Evolutionary conservation across 2,888 invertebrate genomes (phyloP), one percentile per base, ranked within the genome.

Genomic region (Tryphoninae sp.): DNA sequence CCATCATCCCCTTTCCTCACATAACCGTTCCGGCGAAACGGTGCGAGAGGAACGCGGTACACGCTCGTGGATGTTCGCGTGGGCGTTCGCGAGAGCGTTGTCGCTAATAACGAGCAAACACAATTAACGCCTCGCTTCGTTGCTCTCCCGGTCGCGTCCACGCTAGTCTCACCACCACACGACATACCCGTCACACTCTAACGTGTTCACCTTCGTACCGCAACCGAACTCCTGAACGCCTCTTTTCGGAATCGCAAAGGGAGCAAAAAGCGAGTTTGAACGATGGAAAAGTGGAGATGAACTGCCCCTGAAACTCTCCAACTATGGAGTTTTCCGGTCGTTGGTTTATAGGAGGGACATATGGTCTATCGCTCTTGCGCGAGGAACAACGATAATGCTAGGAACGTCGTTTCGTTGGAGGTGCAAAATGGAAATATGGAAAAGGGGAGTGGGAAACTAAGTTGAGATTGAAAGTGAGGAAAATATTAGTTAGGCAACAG

Each of bases 21-120:
- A 33, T 33, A 33, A 33, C 33, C 33, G 33, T 33, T 33, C 33
- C 33, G 33, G 33, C 33, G 33, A 33, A 33, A 33, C 33, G 33
- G 33, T 33, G 33, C 33, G 33, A 33, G 33, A 33, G 33, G 6
- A 33, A 33, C 33, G 61, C 68, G 55, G 59, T 49, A 61, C 42
- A 42, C 22, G 26, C n/a, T 23, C 9, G 40, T 51, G 58, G 40
- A 58, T 62, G 68, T 22, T 62, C 68, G 51, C 45, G n/a, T 16
- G 61, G 58, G 58, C 19, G 42, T 49, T 71, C 49, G 65, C 26
- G 49, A 71, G 76, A 49, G 67, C 80, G 79, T 74, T 80, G 76
- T 80, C 80, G 80, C 82, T 83, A 75, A 83, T 83, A 83, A 83
- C 79, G 83, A 82, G 81, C 78, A 84, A 86, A 86, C 81, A 78